Evolutionary conservation across 2,113 vertebrate genomes (phyloP).

Genomic region (Chaetorhynchus papuensis): DNA sequence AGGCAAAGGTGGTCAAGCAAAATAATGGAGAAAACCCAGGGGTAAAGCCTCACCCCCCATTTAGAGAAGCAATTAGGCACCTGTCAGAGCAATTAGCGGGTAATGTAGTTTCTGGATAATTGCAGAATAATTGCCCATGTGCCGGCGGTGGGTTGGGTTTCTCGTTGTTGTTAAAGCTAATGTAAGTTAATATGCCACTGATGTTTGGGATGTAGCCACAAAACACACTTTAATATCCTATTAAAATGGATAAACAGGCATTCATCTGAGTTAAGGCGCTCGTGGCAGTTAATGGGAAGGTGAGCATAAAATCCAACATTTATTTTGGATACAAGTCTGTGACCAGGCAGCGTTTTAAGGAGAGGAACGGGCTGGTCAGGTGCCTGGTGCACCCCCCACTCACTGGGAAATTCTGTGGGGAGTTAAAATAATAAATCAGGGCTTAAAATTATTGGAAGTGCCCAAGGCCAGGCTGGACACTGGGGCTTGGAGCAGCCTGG

Average conservation of each 20-base stretch:
- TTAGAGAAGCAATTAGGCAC: conserved; percentile 35
- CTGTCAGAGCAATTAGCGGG: conserved; percentile 30
- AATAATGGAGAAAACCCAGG: neutral
- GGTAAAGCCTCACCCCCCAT: neutral
- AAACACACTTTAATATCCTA: neutral
- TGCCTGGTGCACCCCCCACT: fast-evolving
- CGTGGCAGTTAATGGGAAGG: neutral
- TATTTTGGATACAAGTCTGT: fast-evolving
- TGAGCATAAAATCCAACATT: neutral
- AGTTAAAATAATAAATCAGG: neutral
- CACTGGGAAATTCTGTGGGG: fast-evolving
- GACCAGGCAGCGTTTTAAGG: neutral
- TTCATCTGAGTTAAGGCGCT: neutral
- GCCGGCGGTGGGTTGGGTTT: neutral
- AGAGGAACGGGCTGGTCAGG: fast-evolving
- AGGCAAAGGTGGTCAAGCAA: neutral
- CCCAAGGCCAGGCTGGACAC: neutral
- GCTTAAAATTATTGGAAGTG: fast-evolving
- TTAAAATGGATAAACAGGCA: neutral
- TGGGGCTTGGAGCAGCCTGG: neutral
- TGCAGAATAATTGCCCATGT: conserved; percentile 30
- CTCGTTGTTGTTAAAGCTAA: neutral
- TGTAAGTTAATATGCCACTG: neutral
- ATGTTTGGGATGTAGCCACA: neutral
- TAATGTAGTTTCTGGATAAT: conserved; percentile 41